These are phyloP conservation scores for Hylia prasina DNA, from an alignment of 2,113 vertebrate genomes.

Conservation along the genomic window DNA sequence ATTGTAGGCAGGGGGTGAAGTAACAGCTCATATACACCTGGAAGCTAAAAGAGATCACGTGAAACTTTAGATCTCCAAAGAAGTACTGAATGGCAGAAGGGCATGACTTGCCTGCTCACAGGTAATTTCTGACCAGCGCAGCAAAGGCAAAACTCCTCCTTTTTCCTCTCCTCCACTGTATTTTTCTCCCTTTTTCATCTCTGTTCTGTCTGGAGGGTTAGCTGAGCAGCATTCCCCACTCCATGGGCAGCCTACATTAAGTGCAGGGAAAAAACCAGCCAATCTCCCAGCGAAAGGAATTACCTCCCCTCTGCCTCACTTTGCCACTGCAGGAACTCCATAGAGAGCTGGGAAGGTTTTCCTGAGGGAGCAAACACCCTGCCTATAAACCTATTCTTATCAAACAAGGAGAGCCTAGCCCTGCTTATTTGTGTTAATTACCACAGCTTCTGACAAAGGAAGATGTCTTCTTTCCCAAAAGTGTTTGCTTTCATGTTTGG, in stretches of 20 bases:
- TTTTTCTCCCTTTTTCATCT: neutral
- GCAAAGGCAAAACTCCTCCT: neutral
- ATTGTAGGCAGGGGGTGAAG: neutral
- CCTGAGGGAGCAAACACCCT: neutral
- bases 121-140: neutral
- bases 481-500: neutral
- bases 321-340: neutral
- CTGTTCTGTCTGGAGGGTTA: neutral
- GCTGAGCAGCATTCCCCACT: neutral
- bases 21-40: neutral
- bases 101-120: neutral
- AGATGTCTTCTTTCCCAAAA: neutral
- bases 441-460: neutral
- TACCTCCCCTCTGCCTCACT: neutral
- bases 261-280: neutral
- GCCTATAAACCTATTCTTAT: neutral
- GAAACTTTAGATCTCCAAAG: neutral
- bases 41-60: fast-evolving
- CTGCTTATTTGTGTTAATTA: slow-evolving; percentile 22
- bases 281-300: neutral
- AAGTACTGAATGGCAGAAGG: neutral
- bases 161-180: neutral
- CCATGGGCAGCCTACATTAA: neutral
- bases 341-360: neutral
- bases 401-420: neutral